Conservation (phyloP, 2,888 invertebrate genomes). For the Timema podura region DNA sequence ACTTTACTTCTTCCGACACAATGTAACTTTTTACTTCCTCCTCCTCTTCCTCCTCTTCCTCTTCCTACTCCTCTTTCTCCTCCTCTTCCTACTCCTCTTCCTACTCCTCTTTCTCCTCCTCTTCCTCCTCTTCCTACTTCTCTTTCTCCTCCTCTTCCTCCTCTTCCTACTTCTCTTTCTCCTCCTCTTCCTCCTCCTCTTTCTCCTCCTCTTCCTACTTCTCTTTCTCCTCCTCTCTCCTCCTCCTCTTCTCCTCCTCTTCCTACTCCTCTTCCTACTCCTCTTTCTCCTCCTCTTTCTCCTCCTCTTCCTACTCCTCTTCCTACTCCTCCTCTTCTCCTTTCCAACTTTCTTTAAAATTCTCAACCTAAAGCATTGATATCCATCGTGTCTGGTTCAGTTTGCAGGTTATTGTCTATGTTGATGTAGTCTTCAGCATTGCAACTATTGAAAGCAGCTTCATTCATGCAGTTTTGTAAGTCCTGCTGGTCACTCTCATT, state of each 20-base stretch:
- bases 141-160: neutral
- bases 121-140: neutral
- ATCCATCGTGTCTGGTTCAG: too few species aligned
- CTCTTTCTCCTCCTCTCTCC: neutral
- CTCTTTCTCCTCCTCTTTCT: neutral
- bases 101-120: neutral
- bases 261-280: neutral
- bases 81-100: neutral
- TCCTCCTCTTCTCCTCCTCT: neutral
- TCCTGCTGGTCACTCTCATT: too few species aligned
- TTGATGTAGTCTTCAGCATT: neutral
- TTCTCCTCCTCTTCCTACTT: neutral
- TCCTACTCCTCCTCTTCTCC: neutral
- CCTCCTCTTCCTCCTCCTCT: neutral
- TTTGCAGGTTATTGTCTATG: too few species aligned
- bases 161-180: neutral
- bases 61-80: neutral
- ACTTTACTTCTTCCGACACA: too few species aligned
- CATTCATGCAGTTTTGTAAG: too few species aligned
- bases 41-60: neutral
- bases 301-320: neutral
- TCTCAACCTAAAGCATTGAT: too few species aligned
- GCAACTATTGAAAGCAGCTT: neutral
- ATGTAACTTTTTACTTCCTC: neutral
- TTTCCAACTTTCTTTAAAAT: too few species aligned